Conservation (phyloP, 2,797 vertebrate genomes). For the Peromyscus melanophrys region DNA sequence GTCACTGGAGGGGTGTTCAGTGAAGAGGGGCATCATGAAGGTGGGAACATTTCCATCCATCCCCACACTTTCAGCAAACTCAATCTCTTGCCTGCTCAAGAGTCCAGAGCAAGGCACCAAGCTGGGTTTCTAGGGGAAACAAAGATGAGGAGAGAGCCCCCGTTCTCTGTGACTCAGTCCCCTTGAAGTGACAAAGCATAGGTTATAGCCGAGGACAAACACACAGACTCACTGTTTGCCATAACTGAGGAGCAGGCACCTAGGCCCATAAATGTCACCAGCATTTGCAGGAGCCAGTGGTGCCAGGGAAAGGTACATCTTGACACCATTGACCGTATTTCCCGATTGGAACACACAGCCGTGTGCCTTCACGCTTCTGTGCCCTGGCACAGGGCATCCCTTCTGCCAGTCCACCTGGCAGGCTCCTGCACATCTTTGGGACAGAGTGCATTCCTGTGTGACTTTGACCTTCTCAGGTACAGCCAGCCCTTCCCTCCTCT, state of each 20-base stretch:
- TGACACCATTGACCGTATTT: neutral
- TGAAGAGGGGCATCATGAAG: neutral
- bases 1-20: neutral
- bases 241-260: neutral
- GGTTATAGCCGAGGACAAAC: neutral
- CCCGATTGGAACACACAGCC: neutral
- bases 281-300: neutral
- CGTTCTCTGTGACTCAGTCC: neutral
- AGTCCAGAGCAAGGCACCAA: neutral
- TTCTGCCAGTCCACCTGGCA: slow-evolving; percentile 59
- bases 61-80: neutral
- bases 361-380: slow-evolving; percentile 58
- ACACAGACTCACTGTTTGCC: neutral
- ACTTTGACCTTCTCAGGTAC: slow-evolving; percentile 32
- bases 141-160: neutral
- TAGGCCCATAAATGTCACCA: neutral
- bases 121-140: neutral
- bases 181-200: neutral
- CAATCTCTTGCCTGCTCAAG: neutral
- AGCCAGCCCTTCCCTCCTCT: neutral
- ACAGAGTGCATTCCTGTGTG: neutral
- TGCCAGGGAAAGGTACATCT: neutral
- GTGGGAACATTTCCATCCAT: neutral
- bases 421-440: neutral
- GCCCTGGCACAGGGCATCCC: neutral